Percentiles rank a stretch among this genome's conserved stretches.
These are phyloP conservation scores for Ornithorhynchus anatinus DNA, from an alignment of 2,113 vertebrate species.

Conservation along the genomic window DNA sequence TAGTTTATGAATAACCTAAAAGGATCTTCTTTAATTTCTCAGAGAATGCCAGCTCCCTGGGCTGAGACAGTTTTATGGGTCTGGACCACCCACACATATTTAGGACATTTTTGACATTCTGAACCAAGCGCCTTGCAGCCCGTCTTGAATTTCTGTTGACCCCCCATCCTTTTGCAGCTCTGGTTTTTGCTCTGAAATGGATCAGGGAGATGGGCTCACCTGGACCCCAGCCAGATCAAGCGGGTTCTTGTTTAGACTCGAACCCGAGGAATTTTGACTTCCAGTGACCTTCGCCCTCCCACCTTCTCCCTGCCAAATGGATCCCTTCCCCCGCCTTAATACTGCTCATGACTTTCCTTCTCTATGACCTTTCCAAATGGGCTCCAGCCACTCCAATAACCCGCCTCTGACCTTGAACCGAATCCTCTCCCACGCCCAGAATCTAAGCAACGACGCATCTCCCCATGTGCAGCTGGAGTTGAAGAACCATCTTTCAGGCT, in stretches of 20 bases:
- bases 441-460: no score
- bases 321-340: neutral
- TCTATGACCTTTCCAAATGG: neutral
- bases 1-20: neutral
- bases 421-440: no score
- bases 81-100: conserved; percentile 53
- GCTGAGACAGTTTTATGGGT: neutral
- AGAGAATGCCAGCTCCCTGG: neutral
- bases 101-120: conserved; percentile 21
- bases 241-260: conserved; percentile 5
- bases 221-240: conserved; percentile 10
- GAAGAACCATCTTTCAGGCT: no score
- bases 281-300: conserved; percentile 14
- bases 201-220: conserved; percentile 28
- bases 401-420: no score
- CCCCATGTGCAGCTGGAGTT: no score
- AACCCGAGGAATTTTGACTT: conserved; percentile 20
- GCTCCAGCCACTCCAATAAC: neutral
- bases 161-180: conserved; percentile 2
- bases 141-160: conserved; percentile 22
- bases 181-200: conserved; percentile 13
- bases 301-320: no score
- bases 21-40: neutral
- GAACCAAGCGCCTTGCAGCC: conserved; percentile 8
- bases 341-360: neutral